Base-by-base conservation (phyloP, 1,140 invertebrate species). In the Leptestheria dahalacensis region DNA sequence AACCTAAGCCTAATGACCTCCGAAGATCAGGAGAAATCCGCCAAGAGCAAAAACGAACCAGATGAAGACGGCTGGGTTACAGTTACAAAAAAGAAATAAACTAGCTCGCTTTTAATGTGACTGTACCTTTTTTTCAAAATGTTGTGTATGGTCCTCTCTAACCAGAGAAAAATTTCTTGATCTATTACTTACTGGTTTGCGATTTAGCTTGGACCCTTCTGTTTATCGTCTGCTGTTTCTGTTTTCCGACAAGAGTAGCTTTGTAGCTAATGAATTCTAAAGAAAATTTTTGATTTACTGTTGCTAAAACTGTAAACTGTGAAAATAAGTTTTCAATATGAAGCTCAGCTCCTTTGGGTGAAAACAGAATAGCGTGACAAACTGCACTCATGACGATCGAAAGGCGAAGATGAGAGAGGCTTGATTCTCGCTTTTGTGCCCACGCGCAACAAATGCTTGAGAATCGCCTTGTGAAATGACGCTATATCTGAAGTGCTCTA, bases 91-190 rank as follows among this genome's bases (percentile, higher is more conserved):
- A 49, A 41, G 10, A 60, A 60, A 50, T 50, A 21, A 60, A 28
- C n/a, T 18, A 24, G 24, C 25, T 47, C 84, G 63, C 54, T 59
- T 25, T 49, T 50, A n/a, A 21, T 25, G 12, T 33, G n/a, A 25
- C 20, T 26, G n/a, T 48, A 48, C 21, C 18, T 9, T 49, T 59
- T 47, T n/a, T 58, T 47, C 3, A 48, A 10, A 20, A 23, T 51
- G 18, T 6, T 20, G 3, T 59, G 20, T 25, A 51, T 41, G 4
- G 9, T 4, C 21, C 15, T 10, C n/a, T n/a, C n/a, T 52, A 23
- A 24, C 12, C 15, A 20, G 12, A 9, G n/a, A 18, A 18, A 18
- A 18, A 12, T 11, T 12, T n/a, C 12, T n/a, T 18, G 2, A 15
- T n/a, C 12, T 51, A 18, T 11, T 51, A 2, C 18, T 2, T 1